Base-by-base conservation (phyloP, 2,888 invertebrate species). In the Spodoptera picta region DNA sequence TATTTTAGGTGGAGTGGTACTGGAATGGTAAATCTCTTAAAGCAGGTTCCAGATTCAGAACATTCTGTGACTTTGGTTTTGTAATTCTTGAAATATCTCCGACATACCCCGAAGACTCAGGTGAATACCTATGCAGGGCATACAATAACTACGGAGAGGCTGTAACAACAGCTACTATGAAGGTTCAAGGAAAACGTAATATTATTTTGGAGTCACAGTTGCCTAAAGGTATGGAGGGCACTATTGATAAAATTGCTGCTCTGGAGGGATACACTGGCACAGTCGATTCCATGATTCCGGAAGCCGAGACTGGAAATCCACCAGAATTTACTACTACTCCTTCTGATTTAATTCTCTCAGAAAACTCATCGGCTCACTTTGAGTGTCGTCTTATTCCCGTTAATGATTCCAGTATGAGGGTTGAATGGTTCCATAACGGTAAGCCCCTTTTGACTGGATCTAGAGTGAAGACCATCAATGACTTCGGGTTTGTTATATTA, bases 381-480 rank as follows among this genome's bases (percentile, higher is more conserved):
- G 98, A 99, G 91, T 98, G 98, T 83, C 96, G 98, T 60, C 93
- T 98, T 62, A 96, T 97, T 74, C 99, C 98, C 19, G 96, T 98
- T 14, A 98, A 98, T 83, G 99, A 99, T 90, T 97, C 98, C 5
- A 98, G 98, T 84, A 98, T 99, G 97, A 95, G 98, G 77, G 98
- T 99, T 11, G 99, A 99, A 92, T 99, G 99, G 99, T 99, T 96
- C 96, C 99, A 99, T 86, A 99, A 99, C 88, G 99, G 99, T 48
- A 98, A 98, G 90, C 97, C 98, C 4, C 95, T 99, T 67, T 96
- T 97, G 89, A 97, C 98, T 61, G 98, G 98, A 66, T 98, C 98
- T 5, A 96, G 99, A 86, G 97, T 99, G 77, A 99, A 99, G 91
- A 99, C 99, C 0, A 98, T 99, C 79, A 98, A 98, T 84, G 99